A percentile compares a stretch with the other conserved stretches of the same genome.
Conservation (phyloP, 2,113 vertebrate species). For the Papio anubis region DNA sequence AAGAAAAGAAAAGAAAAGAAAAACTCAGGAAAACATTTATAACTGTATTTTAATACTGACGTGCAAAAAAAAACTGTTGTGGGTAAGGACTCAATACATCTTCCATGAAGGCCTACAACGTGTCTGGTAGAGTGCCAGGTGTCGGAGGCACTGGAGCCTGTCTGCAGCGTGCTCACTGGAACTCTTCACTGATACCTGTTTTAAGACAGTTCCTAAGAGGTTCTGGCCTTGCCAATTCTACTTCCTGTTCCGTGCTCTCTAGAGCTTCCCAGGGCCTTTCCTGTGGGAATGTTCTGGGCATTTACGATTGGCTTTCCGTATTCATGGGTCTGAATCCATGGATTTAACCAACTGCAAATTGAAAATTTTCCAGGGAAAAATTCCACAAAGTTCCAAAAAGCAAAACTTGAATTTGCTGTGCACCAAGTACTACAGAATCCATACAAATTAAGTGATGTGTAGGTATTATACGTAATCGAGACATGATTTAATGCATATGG, state of each 20-base stretch:
- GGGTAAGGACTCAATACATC: background rate
- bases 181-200: background rate
- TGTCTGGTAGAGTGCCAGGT: rapidly evolving
- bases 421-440: background rate
- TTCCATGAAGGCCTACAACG: background rate
- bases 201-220: background rate
- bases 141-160: background rate
- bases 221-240: background rate
- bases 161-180: rapidly evolving
- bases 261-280: background rate
- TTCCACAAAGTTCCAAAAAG: background rate
- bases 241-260: background rate
- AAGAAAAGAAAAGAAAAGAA: background rate
- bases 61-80: background rate
- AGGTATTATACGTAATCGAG: background rate
- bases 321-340: background rate
- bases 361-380: background rate
- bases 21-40: background rate
- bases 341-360: background rate
- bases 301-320: background rate
- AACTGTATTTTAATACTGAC: background rate
- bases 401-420: background rate
- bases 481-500: background rate
- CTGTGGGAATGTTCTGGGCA: background rate
- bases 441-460: background rate